phyloP scores from a whole-genome alignment of 2,888 invertebrate species.

The Synergus japonicus region DNA sequence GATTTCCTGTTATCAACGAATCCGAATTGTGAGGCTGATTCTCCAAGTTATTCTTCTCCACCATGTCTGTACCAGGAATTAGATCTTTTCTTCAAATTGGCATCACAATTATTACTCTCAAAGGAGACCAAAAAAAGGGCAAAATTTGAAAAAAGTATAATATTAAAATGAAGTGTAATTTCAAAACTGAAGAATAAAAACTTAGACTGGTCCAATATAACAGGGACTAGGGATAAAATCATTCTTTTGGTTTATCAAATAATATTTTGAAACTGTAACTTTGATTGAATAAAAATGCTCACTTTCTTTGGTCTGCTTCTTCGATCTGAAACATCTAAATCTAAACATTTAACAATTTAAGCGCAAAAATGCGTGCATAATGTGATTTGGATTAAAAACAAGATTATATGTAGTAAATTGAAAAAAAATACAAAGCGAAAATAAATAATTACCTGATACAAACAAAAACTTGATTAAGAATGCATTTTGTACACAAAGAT shows the following conservation, averaged over 20 bases:
- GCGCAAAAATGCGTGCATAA: conserved; percentile 8
- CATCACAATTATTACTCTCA: neutral
- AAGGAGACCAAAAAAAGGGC: conserved; percentile 20
- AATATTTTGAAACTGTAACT: neutral
- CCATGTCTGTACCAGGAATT: conserved; percentile 58
- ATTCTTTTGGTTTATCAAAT: neutral
- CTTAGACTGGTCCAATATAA: neutral
- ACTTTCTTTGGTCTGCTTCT: neutral
- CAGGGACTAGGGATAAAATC: neutral
- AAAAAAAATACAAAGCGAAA: conserved; percentile 45
- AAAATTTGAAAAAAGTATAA: neutral
- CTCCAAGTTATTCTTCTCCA: conserved; percentile 60
- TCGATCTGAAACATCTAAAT: neutral
- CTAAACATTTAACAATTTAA: conserved; percentile 1
- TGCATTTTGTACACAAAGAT: neutral
- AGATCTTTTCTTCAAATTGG: conserved; percentile 10
- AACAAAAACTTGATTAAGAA: conserved; percentile 40
- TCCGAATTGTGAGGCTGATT: conserved; percentile 56
- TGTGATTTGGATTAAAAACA: neutral
- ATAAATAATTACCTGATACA: conserved; percentile 46
- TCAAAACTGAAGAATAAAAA: neutral
- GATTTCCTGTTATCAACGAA: conserved; percentile 56
- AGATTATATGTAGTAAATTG: conserved; percentile 2
- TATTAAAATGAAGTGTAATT: neutral
- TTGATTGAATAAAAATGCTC: neutral